Conservation (phyloP, 2,888 invertebrate genomes). For the Rhagophthalmus giganteus region DNA sequence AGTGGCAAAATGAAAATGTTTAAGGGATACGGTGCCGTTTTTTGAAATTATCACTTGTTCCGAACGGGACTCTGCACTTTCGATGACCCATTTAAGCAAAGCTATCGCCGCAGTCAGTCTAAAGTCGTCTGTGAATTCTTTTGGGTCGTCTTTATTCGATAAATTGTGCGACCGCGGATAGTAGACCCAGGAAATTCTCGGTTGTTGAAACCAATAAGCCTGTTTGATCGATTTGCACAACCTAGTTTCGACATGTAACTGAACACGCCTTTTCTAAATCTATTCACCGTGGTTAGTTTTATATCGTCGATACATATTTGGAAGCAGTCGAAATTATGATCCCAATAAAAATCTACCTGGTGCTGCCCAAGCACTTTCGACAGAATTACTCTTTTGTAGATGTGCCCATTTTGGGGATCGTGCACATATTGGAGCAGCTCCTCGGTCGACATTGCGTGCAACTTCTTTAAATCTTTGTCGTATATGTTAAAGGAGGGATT, state of each 20-base stretch:
- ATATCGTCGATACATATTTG: slow-evolving; percentile 45
- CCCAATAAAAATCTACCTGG: slow-evolving; percentile 75
- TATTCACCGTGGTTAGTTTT: slow-evolving; percentile 50
- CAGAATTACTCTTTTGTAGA: slow-evolving; percentile 53
- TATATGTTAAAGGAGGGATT: slow-evolving; percentile 47
- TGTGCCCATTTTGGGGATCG: slow-evolving; percentile 41
- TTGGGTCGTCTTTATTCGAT: slow-evolving; percentile 60
- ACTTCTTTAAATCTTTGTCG: slow-evolving; percentile 38
- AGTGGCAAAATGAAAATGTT: slow-evolving; percentile 69
- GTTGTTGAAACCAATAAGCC: slow-evolving; percentile 67
- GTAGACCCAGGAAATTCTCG: slow-evolving; percentile 63
- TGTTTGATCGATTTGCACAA: slow-evolving; percentile 62
- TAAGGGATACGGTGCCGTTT: slow-evolving; percentile 60
- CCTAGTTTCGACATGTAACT: slow-evolving; percentile 60
- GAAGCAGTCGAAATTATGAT: slow-evolving; percentile 52
- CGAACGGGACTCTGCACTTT: slow-evolving; percentile 22
- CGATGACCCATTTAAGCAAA: slow-evolving; percentile 67
- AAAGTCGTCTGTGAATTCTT: slow-evolving; percentile 71
- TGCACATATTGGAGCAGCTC: slow-evolving; percentile 46
- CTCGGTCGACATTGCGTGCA: slow-evolving; percentile 37
- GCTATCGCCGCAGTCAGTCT: slow-evolving; percentile 77
- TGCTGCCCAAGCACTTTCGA: slow-evolving; percentile 65
- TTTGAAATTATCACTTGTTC: slow-evolving; percentile 55
- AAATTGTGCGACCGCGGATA: slow-evolving; percentile 75
- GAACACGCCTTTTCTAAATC: slow-evolving; percentile 46